A percentile compares a stretch with the other conserved stretches of the same genome.
These are phyloP conservation scores for Apodemus sylvaticus DNA, from an alignment of 2,113 vertebrate genomes.

Conservation along the genomic window DNA sequence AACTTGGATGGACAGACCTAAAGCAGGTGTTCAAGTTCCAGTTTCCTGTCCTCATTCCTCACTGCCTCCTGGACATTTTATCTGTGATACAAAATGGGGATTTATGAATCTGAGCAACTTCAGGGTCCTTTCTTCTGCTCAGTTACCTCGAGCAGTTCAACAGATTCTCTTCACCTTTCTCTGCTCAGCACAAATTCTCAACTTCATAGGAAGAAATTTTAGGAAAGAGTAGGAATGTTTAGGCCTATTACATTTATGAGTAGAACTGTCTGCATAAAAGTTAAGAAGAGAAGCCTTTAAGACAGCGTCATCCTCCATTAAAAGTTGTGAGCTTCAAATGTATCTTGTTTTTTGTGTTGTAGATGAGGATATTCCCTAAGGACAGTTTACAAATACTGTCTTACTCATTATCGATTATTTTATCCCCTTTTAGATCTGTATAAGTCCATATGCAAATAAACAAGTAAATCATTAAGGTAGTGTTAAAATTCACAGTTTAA, in stretches of 20 bases:
- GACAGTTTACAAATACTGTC: background rate
- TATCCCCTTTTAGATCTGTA: background rate
- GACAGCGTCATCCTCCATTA: background rate
- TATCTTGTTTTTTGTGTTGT: background rate
- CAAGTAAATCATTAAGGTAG: background rate
- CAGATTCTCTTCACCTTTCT: background rate
- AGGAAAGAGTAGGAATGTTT: background rate
- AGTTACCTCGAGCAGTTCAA: background rate
- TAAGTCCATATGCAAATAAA: conserved; percentile 16
- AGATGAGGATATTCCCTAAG: background rate
- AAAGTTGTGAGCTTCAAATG: conserved; percentile 20
- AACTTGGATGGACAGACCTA: background rate
- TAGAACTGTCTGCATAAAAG: background rate
- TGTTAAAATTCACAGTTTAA: conserved; percentile 26
- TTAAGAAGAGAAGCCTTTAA: background rate
- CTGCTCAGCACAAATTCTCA: background rate
- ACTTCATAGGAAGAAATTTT: background rate
- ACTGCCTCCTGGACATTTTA: background rate
- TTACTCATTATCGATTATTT: background rate
- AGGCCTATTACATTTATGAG: background rate
- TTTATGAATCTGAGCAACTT: background rate
- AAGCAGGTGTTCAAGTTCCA: background rate
- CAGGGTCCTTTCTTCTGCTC: background rate
- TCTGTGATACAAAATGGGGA: background rate
- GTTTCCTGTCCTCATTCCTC: background rate